A percentile compares a stretch with the other conserved stretches of the same genome.
Evolutionary conservation across 2,888 invertebrate genomes (phyloP).

Genomic region (Seladonia tumulorum): DNA sequence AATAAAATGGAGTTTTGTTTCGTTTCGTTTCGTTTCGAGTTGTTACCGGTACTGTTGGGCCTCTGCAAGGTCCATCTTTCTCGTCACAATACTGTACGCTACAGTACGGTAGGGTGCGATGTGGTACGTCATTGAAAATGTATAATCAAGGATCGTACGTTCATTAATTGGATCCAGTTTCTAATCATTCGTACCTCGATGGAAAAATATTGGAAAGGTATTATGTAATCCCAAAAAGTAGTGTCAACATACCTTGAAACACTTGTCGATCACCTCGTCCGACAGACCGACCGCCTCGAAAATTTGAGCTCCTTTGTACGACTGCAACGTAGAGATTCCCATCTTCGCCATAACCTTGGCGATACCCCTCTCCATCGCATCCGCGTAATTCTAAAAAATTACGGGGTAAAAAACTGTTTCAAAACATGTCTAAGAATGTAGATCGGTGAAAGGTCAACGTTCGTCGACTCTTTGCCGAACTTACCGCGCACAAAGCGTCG

Average conservation of each 20-base stretch:
- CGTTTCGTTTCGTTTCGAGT: no score
- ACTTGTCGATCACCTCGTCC: constrained; percentile 96
- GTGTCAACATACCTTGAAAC: constrained; percentile 92
- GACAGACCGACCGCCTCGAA: constrained; percentile 99
- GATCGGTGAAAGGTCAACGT: background rate
- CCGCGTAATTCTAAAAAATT: constrained; percentile 89
- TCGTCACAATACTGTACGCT: no score
- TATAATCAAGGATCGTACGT: constrained; percentile 71
- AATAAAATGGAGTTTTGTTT: background rate
- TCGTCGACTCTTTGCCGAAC: constrained; percentile 11
- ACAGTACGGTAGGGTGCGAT: background rate
- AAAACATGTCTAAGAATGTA: background rate
- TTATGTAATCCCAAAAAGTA: background rate
- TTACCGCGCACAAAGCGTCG: constrained; percentile 90
- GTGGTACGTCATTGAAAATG: constrained; percentile 68
- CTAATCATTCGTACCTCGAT: constrained; percentile 71
- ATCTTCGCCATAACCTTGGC: constrained; percentile 99
- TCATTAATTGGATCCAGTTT: constrained; percentile 80
- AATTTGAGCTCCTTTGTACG: constrained; percentile 99
- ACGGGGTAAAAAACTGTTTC: background rate
- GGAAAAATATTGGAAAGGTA: background rate
- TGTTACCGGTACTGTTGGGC: no score
- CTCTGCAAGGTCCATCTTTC: no score
- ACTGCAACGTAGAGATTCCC: constrained; percentile 99
- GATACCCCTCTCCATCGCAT: constrained; percentile 95